Evolutionary conservation across 2,113 vertebrate genomes (phyloP).

Genomic region (Bufo gargarizans): DNA sequence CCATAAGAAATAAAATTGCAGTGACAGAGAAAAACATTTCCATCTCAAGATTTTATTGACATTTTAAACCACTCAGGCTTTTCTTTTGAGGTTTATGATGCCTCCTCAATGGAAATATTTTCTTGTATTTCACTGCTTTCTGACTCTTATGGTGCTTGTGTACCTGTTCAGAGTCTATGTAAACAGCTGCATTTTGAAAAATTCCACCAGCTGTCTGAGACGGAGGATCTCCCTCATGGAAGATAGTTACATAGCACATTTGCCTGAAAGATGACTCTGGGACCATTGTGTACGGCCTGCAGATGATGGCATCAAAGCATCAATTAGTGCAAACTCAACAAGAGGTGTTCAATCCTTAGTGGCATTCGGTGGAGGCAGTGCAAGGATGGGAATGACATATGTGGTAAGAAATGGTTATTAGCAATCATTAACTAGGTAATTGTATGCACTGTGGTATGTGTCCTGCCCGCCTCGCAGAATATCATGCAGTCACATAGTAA

Average conservation of each 20-base stretch:
- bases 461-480: neutral
- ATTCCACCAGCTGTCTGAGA: conserved; percentile 52
- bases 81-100: conserved; percentile 58
- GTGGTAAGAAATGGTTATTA: conserved; percentile 16
- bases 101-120: conserved; percentile 56
- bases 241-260: conserved; percentile 51
- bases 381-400: conserved; percentile 17
- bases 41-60: conserved; percentile 59
- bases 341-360: conserved; percentile 14
- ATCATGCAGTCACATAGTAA: neutral
- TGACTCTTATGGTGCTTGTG: conserved; percentile 42
- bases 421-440: neutral
- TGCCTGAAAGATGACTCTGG: conserved; percentile 51
- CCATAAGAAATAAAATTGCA: conserved; percentile 54
- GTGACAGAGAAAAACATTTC: conserved; percentile 60
- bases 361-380: neutral
- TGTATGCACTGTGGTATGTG: neutral
- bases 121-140: conserved; percentile 53
- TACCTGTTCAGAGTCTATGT: conserved; percentile 46
- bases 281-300: conserved; percentile 29
- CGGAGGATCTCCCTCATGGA: conserved; percentile 35
- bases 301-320: conserved; percentile 34
- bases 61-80: conserved; percentile 58
- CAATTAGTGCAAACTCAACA: conserved; percentile 37
- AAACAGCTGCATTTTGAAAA: conserved; percentile 43